Conservation (phyloP, 2,888 invertebrate species). For the Athalia rosae region DNA sequence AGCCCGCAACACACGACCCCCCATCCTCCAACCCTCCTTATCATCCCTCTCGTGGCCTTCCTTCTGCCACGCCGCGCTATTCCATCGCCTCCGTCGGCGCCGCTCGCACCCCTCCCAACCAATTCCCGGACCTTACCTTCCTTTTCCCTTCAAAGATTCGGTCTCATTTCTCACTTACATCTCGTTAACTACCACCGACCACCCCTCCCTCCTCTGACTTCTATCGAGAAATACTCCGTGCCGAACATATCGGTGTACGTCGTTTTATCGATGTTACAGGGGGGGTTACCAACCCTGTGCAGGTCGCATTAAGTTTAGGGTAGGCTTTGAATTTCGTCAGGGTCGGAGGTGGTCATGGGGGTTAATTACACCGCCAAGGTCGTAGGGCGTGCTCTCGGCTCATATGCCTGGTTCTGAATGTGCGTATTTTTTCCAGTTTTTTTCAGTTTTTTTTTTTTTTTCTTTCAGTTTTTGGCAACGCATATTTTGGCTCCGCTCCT, state of each 20-base stretch:
- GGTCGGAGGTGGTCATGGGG: too few species aligned
- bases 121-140: constrained; percentile 14
- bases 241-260: not conserved
- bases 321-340: too few species aligned
- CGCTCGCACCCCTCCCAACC: constrained; percentile 28
- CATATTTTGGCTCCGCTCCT: too few species aligned
- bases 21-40: constrained; percentile 49
- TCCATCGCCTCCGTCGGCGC: constrained; percentile 31
- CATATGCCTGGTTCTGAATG: too few species aligned
- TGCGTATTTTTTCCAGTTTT: too few species aligned
- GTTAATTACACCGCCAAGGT: too few species aligned
- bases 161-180: constrained; percentile 32
- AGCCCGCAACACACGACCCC: constrained; percentile 69
- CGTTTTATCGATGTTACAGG: too few species aligned
- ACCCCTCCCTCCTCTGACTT: constrained; percentile 4
- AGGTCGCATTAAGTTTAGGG: too few species aligned
- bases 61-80: constrained; percentile 34
- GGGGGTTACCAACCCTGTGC: too few species aligned
- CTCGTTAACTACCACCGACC: constrained; percentile 14
- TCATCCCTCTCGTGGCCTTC: constrained; percentile 29
- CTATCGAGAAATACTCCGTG: not conserved
- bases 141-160: constrained; percentile 23
- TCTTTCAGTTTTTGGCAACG: too few species aligned
- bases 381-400: too few species aligned
- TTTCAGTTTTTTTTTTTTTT: too few species aligned